Conservation (phyloP, 2,797 vertebrate genomes). For the Toxotes lorentzi region DNA sequence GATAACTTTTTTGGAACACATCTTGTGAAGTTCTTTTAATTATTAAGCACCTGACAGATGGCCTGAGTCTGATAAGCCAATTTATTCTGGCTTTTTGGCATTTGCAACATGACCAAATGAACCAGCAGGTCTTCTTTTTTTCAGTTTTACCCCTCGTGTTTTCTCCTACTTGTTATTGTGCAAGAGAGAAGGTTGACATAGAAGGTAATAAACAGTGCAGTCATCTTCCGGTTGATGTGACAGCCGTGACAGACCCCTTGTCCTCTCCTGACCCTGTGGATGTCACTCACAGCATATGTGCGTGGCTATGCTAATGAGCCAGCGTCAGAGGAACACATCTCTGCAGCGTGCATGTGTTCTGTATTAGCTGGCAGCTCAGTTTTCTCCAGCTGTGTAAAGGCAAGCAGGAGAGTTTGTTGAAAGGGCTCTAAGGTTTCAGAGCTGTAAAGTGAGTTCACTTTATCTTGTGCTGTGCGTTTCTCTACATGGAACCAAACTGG, state of each 20-base stretch:
- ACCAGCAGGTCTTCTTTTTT: slow-evolving; percentile 14
- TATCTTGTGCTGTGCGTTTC: slow-evolving; percentile 6
- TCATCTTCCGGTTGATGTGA: slow-evolving; percentile 35
- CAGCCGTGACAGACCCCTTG: slow-evolving; percentile 49
- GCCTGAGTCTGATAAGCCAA: slow-evolving; percentile 54
- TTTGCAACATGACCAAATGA: slow-evolving; percentile 40
- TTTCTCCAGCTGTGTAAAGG: slow-evolving; percentile 39
- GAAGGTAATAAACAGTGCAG: slow-evolving; percentile 26
- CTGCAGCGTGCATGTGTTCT: slow-evolving; percentile 2
- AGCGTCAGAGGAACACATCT: slow-evolving; percentile 22
- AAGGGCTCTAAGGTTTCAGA: not conserved
- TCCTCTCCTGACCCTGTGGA: slow-evolving; percentile 54
- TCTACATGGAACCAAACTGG: not conserved
- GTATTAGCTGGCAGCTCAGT: not conserved
- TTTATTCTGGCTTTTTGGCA: slow-evolving; percentile 58
- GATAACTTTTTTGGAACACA: slow-evolving; percentile 60
- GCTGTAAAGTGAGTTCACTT: not conserved
- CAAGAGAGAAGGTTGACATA: slow-evolving; percentile 16
- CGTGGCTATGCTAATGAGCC: slow-evolving; percentile 52
- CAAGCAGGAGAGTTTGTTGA: slow-evolving; percentile 21
- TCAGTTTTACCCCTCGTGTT: not conserved
- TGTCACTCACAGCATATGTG: slow-evolving; percentile 41
- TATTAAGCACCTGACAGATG: slow-evolving; percentile 70
- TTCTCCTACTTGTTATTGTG: slow-evolving; percentile 8
- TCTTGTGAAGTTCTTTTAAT: slow-evolving; percentile 64